Evolutionary conservation across 1,140 invertebrate species (phyloP).

Genomic region (Drosophila paulistorum): DNA sequence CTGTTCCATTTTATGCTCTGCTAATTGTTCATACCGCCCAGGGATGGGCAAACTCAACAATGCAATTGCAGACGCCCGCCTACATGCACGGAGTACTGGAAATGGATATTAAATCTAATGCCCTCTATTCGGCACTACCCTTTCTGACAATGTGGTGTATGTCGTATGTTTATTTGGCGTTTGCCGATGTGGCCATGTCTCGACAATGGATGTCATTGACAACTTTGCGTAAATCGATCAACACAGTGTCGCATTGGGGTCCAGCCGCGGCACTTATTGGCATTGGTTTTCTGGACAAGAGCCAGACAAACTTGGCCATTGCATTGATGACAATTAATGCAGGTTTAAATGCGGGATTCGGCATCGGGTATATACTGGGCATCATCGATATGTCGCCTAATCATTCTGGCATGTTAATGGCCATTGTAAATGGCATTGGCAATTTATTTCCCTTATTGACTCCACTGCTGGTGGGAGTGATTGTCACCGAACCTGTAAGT

Average conservation of each 20-base stretch:
- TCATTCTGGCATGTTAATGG: constrained; percentile 87
- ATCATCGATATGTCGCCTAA: constrained; percentile 91
- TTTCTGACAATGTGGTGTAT: constrained; percentile 89
- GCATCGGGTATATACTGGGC: constrained; percentile 87
- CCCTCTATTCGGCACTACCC: constrained; percentile 89
- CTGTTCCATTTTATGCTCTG: constrained; percentile 92
- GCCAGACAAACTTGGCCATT: constrained; percentile 84
- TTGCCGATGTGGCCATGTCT: constrained; percentile 56
- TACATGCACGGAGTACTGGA: constrained; percentile 86
- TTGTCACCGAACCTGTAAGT: constrained; percentile 86
- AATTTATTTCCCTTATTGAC: constrained; percentile 89
- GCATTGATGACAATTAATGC: constrained; percentile 88
- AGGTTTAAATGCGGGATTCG: constrained; percentile 89
- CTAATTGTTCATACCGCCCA: constrained; percentile 92
- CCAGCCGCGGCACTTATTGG: constrained; percentile 86
- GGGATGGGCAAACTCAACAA: constrained; percentile 96
- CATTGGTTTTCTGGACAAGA: constrained; percentile 84
- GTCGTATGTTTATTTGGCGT: constrained; percentile 85
- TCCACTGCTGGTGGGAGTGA: constrained; percentile 86
- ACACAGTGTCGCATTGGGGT: constrained; percentile 85
- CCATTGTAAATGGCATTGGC: constrained; percentile 89
- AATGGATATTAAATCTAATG: constrained; percentile 90
- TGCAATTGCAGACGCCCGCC: constrained; percentile 93
- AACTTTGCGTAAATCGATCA: constrained; percentile 86
- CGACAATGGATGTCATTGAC: constrained; percentile 62